Evolutionary conservation across 2,888 invertebrate species (phyloP), one percentile per base, ranked within the genome.

Genomic region (Kryphioiulus occultus): DNA sequence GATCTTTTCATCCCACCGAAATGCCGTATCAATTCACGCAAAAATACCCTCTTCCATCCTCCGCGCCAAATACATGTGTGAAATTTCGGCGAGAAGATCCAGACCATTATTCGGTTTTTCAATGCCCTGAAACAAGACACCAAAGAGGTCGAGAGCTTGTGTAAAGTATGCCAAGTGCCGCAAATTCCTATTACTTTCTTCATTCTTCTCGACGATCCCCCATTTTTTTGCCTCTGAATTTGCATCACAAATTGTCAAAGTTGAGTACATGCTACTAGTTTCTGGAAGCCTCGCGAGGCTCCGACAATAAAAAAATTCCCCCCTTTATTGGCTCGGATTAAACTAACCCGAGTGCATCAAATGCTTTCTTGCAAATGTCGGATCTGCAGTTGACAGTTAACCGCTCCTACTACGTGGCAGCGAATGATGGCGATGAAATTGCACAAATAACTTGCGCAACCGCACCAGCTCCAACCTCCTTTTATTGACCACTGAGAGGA

Each of bases 311-410:
- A 59, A 59, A 59, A 59, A 22, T n/a, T 59, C 59, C 5, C 59
- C 19, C n/a, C 9, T 59, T 59, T 59, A 59, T 59, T 59, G 59
- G 59, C 22, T 59, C 22, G 59, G 59, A 59, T 59, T 59, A 59
- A 59, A 59, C 59, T 59, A 59, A 59, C 59, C 59, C 59, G 59
- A 59, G 59, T 59, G 59, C 59, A 59, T 59, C 59, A n/a, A 59
- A 59, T 59, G 59, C 19, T 59, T 59, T 59, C 59, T 19, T 59
- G 59, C 59, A 59, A 59, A 59, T 59, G 59, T 59, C 19, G n/a
- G 59, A 59, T 19, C 59, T 59, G 59, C 59, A 59, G 59, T 59
- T 59, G 59, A 59, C 59, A 59, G 59, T 59, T 59, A 59, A 59
- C 59, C 59, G 22, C 17, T 59, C 59, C 59, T 59, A n/a, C n/a